These are phyloP conservation scores for Penaeus japonicus DNA, from an alignment of 1,140 invertebrate species.

Conservation along the genomic window DNA sequence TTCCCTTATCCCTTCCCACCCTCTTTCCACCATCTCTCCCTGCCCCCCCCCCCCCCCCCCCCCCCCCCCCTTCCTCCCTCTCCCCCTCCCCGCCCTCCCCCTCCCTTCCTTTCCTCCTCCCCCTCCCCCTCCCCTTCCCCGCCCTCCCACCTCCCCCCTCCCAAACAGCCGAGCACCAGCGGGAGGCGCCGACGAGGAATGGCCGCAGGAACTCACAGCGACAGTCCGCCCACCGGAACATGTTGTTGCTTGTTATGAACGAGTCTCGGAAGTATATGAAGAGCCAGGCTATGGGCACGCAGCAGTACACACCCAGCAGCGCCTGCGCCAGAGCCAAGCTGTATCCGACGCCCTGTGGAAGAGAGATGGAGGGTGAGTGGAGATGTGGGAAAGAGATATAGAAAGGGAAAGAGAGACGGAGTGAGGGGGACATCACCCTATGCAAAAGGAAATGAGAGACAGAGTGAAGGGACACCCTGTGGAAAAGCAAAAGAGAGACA, in stretches of 20 bases:
- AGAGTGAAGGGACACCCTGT: too few relatives aligned
- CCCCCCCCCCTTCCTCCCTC: too few relatives aligned
- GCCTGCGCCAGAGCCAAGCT: constrained; percentile 81
- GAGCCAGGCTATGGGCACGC: constrained; percentile 87
- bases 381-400: too few relatives aligned
- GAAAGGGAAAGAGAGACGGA: too few relatives aligned
- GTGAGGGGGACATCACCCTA: too few relatives aligned
- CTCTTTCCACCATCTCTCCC: too few relatives aligned
- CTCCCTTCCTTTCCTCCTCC: background rate
- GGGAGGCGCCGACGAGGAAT: background rate
- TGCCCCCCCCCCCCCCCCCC: background rate
- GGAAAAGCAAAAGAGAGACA: too few relatives aligned
- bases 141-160: background rate
- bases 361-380: too few relatives aligned
- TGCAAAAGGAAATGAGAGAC: too few relatives aligned
- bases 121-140: background rate
- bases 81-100: too few relatives aligned
- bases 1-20: background rate
- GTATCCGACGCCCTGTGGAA: background rate
- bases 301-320: constrained; percentile 84
- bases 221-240: constrained; percentile 82
- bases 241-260: constrained; percentile 82
- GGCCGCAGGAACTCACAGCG: constrained; percentile 2
- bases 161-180: background rate
- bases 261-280: constrained; percentile 88